Evolutionary conservation across 2,888 invertebrate genomes (phyloP).

Genomic region (Cephus spinipes): DNA sequence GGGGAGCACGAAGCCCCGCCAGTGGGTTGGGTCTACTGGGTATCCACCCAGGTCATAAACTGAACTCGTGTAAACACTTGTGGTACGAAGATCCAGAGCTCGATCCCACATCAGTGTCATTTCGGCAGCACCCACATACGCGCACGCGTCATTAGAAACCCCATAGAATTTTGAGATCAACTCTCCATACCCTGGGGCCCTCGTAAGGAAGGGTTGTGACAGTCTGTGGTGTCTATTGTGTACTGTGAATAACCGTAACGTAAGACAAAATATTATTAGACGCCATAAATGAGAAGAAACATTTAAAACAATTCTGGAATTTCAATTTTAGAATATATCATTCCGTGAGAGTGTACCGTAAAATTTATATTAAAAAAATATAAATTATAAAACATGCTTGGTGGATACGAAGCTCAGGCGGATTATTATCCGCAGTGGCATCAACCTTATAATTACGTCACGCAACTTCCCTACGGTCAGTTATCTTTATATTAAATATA

Average conservation of each 20-base stretch:
- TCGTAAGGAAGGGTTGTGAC: neutral
- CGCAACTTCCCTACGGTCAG: conserved; percentile 62
- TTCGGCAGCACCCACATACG: conserved; percentile 44
- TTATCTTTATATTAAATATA: conserved; percentile 10
- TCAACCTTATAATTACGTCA: conserved; percentile 63
- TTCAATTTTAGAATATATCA: neutral
- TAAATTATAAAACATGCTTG: conserved; percentile 44
- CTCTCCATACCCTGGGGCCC: neutral
- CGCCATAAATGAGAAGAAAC: neutral
- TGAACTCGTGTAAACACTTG: conserved; percentile 15
- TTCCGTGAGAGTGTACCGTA: neutral
- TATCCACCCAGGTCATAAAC: conserved; percentile 30
- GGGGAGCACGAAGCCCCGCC: conserved; percentile 9
- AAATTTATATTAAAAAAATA: neutral
- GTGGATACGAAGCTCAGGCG: conserved; percentile 61
- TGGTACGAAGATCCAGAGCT: conserved; percentile 6
- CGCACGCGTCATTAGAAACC: conserved; percentile 37
- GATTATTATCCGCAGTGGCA: conserved; percentile 66
- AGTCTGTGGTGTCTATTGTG: neutral
- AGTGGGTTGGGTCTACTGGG: conserved; percentile 31
- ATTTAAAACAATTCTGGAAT: neutral
- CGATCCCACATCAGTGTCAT: conserved; percentile 44
- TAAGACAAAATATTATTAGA: neutral
- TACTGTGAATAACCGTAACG: neutral
- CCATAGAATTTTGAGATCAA: neutral